phyloP scores from a whole-genome alignment of 2,888 invertebrate species.

The Orthonychiurus folsomi region DNA sequence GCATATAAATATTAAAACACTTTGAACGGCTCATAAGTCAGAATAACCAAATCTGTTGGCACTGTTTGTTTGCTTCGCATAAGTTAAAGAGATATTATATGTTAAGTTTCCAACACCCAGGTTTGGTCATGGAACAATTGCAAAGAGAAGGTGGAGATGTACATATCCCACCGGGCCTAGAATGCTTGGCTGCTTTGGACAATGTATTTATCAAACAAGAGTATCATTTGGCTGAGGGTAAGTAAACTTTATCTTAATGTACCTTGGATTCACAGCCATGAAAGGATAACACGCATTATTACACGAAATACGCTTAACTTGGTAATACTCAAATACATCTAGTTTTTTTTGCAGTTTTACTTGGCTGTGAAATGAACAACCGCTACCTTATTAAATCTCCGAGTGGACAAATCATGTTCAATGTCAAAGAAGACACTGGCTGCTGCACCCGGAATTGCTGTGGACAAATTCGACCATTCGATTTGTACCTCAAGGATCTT shows the following conservation, averaged over 20 bases:
- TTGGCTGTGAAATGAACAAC: constrained; percentile 47
- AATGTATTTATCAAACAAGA: not conserved
- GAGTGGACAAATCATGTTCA: constrained; percentile 41
- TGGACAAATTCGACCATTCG: constrained; percentile 46
- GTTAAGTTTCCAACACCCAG: no score
- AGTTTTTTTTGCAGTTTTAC: constrained; percentile 43
- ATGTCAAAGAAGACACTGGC: constrained; percentile 44
- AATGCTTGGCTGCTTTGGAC: not conserved
- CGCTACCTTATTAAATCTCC: constrained; percentile 45
- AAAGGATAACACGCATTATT: no score
- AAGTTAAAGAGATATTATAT: no score
- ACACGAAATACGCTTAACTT: no score
- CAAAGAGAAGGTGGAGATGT: not conserved
- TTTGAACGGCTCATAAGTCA: no score
- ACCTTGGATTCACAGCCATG: no score
- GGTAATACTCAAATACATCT: no score
- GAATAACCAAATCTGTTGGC: no score
- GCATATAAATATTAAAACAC: no score
- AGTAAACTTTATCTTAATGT: not conserved
- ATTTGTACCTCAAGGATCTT: constrained; percentile 47
- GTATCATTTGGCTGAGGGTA: not conserved
- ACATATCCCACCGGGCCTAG: not conserved
- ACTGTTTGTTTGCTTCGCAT: no score
- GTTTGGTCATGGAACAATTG: not conserved
- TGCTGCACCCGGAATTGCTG: constrained; percentile 47